Conservation (phyloP, 2,797 vertebrate genomes). For the Catharus ustulatus region DNA sequence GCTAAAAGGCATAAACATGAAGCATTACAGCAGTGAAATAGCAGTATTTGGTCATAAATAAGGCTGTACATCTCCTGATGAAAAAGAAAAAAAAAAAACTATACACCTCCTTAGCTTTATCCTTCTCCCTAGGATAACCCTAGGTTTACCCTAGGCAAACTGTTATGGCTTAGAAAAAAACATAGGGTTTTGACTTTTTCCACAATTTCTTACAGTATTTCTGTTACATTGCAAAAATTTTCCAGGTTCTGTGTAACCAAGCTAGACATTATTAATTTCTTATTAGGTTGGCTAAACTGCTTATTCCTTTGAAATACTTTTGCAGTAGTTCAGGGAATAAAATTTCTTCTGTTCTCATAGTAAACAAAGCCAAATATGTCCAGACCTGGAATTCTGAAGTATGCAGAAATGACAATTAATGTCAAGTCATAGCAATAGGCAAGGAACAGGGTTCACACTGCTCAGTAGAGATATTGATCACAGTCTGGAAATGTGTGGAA, state of each 20-base stretch:
- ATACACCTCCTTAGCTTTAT: neutral
- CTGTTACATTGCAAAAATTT: neutral
- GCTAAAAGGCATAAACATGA: constrained; percentile 80
- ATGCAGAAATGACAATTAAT: neutral
- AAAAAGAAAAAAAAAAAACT: constrained; percentile 22
- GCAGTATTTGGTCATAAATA: constrained; percentile 28
- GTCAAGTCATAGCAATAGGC: neutral
- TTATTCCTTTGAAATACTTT: constrained; percentile 15
- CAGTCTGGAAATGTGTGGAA: neutral
- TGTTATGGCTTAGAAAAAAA: neutral
- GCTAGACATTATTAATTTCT: neutral
- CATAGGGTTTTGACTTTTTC: neutral
- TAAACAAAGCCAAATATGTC: neutral
- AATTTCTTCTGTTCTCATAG: neutral
- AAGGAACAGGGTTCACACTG: neutral
- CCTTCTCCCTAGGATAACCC: neutral
- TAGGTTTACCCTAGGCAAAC: neutral
- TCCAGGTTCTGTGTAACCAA: neutral
- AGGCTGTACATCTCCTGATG: neutral
- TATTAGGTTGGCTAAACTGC: neutral
- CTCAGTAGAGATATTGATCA: neutral
- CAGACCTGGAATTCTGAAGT: neutral
- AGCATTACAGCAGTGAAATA: constrained; percentile 51
- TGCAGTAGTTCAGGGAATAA: neutral
- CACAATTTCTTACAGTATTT: neutral